Evolutionary conservation across 64 coral and sea anemone genomes (phyloP).

Genomic region (Montipora cactus): DNA sequence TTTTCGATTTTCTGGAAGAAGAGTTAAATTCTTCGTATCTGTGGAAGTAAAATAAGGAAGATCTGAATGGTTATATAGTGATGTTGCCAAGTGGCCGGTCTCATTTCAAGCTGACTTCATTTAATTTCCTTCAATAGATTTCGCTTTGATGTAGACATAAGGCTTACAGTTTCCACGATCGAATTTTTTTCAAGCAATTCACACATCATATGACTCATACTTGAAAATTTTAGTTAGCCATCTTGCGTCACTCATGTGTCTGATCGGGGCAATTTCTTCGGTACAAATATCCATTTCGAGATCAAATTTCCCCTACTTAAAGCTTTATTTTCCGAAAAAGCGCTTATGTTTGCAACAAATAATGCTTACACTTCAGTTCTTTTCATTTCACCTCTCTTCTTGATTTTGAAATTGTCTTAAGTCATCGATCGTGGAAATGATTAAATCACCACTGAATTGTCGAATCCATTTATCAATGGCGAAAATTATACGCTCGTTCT

Average conservation of each 20-base stretch:
- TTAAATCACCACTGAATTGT: background rate
- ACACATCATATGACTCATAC: background rate
- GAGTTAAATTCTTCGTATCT: background rate
- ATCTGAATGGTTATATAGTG: background rate
- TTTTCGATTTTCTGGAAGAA: background rate
- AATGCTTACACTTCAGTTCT: background rate
- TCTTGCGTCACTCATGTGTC: background rate
- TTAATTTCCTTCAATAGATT: background rate
- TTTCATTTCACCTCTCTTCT: background rate
- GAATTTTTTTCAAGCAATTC: background rate
- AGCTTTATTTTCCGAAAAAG: background rate
- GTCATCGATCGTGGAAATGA: background rate
- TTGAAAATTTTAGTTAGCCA: background rate
- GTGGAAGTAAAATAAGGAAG: background rate
- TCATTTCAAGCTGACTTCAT: too few species aligned
- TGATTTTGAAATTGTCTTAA: slow-evolving; percentile 17
- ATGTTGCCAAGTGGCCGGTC: background rate
- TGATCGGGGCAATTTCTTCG: background rate
- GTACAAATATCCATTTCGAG: background rate
- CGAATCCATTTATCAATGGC: background rate
- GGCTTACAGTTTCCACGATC: background rate
- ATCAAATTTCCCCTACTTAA: slow-evolving; percentile 5
- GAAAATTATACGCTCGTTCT: background rate
- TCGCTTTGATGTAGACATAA: background rate
- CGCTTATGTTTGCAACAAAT: background rate